Base-by-base conservation (phyloP, 2,113 vertebrate species). In the Nothocercus julius region DNA sequence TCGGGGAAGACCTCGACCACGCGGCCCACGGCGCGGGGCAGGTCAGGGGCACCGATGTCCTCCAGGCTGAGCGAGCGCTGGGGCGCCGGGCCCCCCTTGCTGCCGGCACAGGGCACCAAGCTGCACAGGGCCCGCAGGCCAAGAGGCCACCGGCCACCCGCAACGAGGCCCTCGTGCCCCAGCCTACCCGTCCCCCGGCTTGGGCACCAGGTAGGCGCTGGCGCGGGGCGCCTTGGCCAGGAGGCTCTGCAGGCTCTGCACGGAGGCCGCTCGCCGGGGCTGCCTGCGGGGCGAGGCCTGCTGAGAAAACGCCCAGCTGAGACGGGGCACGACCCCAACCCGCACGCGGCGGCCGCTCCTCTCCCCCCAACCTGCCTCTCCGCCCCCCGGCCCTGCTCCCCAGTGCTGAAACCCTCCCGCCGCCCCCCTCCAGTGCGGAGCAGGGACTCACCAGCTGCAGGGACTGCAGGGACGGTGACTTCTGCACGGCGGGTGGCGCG, bases 271-370 rank as follows among this genome's bases (percentile, higher is more conserved):
- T 97, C 99, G 99, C 86, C 91, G 98, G 93, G 98, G 97, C 94
- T 99, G 98, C 96, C 98, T 97, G 96, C 98, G 98, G 81, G 99
- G 98, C 88, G 99, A 98, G 97, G 98, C 98, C 99, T 99, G 96
- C 94, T 97, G 98, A 98, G 36, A 53, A 96, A 90, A 92, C 8
- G 27, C 19, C 24, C 1, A 1, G 20, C 5, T 83, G 68, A 87
- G 68, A 36, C 0, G 34, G 49, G 38, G 11, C 51, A 22, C 8
- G 20, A 53, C 9, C 21, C 21, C 20, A 51, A 24, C 51, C 51
- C 13, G 24, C 51, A 13, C 22, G 51, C 25, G 16, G 47, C 20
- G 47, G 47, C 47, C 21, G 10, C 20, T 22, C 18, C 21, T 18
- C 20, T 49, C 10, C 47, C 47, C 21, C 20, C 4, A 9, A 47